Evolutionary conservation across 2,797 vertebrate species (phyloP).

Genomic region (Hippopotamyrus pictus): DNA sequence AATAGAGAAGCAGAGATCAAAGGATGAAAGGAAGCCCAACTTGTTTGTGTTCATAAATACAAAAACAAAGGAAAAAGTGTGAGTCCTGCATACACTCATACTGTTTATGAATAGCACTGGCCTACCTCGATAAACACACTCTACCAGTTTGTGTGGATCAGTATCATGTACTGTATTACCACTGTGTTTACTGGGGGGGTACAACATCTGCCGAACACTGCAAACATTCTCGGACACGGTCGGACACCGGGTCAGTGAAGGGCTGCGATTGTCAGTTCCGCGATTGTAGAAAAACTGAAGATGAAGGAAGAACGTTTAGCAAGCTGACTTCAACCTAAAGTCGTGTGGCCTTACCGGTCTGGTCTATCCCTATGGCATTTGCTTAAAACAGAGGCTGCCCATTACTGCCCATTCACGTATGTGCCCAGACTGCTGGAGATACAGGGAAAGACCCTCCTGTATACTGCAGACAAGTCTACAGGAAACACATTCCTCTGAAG

Average conservation of each 20-base stretch:
- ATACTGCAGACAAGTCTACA: neutral
- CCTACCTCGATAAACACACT: neutral
- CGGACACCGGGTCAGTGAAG: neutral
- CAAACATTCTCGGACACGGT: neutral
- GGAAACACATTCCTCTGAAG: conserved; percentile 41
- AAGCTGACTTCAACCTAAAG: neutral
- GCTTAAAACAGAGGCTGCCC: neutral
- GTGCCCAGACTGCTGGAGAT: conserved; percentile 28
- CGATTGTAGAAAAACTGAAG: neutral
- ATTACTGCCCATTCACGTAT: neutral
- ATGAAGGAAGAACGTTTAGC: neutral
- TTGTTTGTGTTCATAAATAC: neutral
- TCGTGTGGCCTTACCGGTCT: neutral
- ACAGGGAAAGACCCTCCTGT: conserved; percentile 30
- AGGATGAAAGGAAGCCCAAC: neutral
- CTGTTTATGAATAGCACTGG: neutral
- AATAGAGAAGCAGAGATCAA: neutral
- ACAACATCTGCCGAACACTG: neutral
- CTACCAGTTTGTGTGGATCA: neutral
- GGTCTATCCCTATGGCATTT: neutral
- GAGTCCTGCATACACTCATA: neutral
- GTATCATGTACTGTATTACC: neutral
- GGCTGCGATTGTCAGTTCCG: neutral
- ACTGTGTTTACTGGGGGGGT: neutral
- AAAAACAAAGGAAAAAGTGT: neutral